Evolutionary conservation across 2,797 vertebrate genomes (phyloP), one percentile per base, ranked within the genome.

Genomic region (Falco peregrinus): DNA sequence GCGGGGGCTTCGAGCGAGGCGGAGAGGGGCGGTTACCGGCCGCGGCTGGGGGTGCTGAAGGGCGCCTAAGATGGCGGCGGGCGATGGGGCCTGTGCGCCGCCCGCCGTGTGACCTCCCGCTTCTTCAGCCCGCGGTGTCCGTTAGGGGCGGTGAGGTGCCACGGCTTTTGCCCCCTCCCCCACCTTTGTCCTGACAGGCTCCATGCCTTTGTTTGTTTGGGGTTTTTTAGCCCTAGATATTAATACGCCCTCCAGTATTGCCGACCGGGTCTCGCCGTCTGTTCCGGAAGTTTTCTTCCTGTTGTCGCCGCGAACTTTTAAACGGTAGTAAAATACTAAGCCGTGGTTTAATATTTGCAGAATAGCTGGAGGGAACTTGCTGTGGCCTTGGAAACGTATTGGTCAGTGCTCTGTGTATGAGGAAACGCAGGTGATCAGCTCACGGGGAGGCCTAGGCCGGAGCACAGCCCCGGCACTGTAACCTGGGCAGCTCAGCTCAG

Each of bases 151-250:
- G 18, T 9, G 76, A 5, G 41, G 6, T 28, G 16, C 2, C 19
- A 0, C 33, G 0, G 45, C 19, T 7, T 16, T 24, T 29, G 6
- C 6, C 5, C 28, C 1, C 15, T 0, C 21, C 1, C 4, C 1
- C 5, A 20, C 29, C 4, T 0, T 10, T 26, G 9, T 18, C 33
- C 10, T 20, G 0, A 39, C 11, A 14, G 19, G 6, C 19, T 60
- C 28, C 13, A 33, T n/a, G 31, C 2, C 7, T 4, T 3, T 41
- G 28, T 41, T 63, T 13, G 4, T 41, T 47, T 47, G 41, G 41
- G 41, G 29, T 11, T 8, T 26, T 5, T 7, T 3, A 2, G 2
- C 6, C 16, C 8, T 4, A 13, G 29, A 6, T 16, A 9, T 2
- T 60, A 6, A 5, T 65, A 3, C 13, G 33, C 2, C 15, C 5